Base-by-base conservation (phyloP, 2,797 vertebrate genomes). In the Pipistrellus pipistrellus region DNA sequence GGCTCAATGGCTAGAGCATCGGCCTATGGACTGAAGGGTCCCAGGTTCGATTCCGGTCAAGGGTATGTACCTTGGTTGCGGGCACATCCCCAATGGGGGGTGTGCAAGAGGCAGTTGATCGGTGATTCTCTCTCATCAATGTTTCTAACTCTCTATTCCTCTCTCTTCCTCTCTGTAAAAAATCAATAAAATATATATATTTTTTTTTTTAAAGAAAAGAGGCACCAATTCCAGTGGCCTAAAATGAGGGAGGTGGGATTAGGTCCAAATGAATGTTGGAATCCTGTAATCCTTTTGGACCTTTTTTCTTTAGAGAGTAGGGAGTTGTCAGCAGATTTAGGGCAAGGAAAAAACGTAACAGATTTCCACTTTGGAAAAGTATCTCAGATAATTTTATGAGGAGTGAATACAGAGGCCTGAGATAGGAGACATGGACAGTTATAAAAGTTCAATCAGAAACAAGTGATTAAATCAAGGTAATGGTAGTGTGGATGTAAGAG, bases 311-410 rank as follows among this genome's bases (percentile, higher is more conserved):
- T 48, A 48, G 75, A 72, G 69, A 10, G 71, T 59, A 51, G 55
- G 62, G 91, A 95, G 18, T 27, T 82, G 9, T 44, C 48, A n/a
- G 27, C 18, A 88, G 48, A 95, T 78, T 93, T 57, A 41, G 83
- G 55, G 7, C 46, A 27, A 15, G 13, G 62, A 71, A 84, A 88
- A 68, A 27, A 18, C 51, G 18, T 51, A 86, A 85, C 7, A 64
- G 35, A 53, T 75, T 78, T 80, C 55, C 44, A 78, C n/a, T 75
- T 85, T 38, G 20, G 32, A 87, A 72, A 89, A 53, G 12, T 25
- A 30, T 38, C 10, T 84, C 53, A 66, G 76, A 71, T 8, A 69
- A 27, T 87, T 86, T n/a, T 68, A 51, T 51, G 12, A 46, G 78
- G 46, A 64, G 46, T 55, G 9, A 81, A 59, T 20, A 69, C 0